Base-by-base conservation (phyloP, 2,113 vertebrate genomes). In the Corvus moneduloides region DNA sequence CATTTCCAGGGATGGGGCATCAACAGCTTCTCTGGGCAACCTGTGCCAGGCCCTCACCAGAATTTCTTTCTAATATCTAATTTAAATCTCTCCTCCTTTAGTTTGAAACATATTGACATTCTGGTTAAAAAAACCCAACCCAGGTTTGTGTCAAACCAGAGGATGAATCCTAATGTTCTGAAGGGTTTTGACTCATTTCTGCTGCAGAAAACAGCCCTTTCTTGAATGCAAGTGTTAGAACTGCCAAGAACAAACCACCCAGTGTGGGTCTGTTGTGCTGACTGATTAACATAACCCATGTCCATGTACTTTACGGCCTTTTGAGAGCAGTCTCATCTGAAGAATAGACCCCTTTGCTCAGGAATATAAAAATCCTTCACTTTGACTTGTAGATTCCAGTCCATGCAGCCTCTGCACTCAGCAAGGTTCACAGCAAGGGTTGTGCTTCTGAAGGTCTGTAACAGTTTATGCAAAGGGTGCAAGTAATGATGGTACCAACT, bases 391-490 rank as follows among this genome's bases (percentile, higher is more conserved):
- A 79, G 52, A 37, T 72, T 75, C 13, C 44, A 69, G 19, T n/a
- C 32, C 30, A 22, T 4, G 30, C 13, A 61, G 24, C 17, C 17
- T 7, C 39, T 69, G 46, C 15, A 41, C 46, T 33, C 55, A n/a
- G 11, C 30, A 35, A 54, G 2, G 14, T 44, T 67, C 3, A 1
- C 3, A 67, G 61, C 6, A 28, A 54, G 23, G 18, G 24, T 0
- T 78, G 41, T 81, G 48, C 21, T 35, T 17, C 13, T 12, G 39
- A 52, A 54, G 8, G 7, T 27, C 28, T 76, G 12, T 39, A 22
- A 32, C 3, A 43, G 37, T 2, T 1, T 59, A 21, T 32, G 27
- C 21, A 55, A 12, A 89, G 23, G 17, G 32, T 4, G 3, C 56
- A 80, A 84, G 55, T 54, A 35, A 66, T 27, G 63, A 27, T 41